Evolutionary conservation across 2,113 vertebrate species (phyloP), one percentile per base, ranked within the genome.

Genomic region (Callipepla californica): DNA sequence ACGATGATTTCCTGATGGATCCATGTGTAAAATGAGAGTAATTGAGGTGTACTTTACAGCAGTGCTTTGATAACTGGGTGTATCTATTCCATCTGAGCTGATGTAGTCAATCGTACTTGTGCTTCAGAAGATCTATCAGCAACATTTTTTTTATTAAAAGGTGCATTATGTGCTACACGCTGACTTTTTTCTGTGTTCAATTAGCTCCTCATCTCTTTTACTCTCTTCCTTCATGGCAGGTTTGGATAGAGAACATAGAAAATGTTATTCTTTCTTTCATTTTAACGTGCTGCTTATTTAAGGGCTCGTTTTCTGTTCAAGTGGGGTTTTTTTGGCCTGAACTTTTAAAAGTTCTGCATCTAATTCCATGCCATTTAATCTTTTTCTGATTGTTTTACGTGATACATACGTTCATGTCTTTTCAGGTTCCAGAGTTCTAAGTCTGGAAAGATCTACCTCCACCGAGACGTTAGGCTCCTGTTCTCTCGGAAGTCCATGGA

Each of bases 361-460:
- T 90, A 53, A 45, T 72, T 77, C 36, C 85, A 6, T 42, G 44
- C 19, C 82, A 74, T 18, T 47, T 65, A 44, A 30, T 77, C 1
- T 89, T 38, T 89, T 81, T 14, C 26, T 65, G 26, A 55, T 59
- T 82, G 73, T 5, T 80, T 85, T 32, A 6, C 48, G 10, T 81
- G 89, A 95, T 40, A n/a, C 11, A 72, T 18, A 12, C 92, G 59
- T 62, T 87, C 72, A 16, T 97, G 11, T 94, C 68, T 93, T 85
- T 90, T 74, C 95, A 99, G 99, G 99, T 99, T 99, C 98, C 99
- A 99, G 98, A 99, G 99, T 98, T 99, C 99, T 36, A 99, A 99
- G 98, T 99, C 99, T 98, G 99, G 99, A 97, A 99, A 99, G 99
- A 99, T 99, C 99, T 99, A 99, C 99, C 99, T 99, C 99, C 99